Evolutionary conservation across 2,113 vertebrate genomes (phyloP).

Genomic region (Trogon melanurus): DNA sequence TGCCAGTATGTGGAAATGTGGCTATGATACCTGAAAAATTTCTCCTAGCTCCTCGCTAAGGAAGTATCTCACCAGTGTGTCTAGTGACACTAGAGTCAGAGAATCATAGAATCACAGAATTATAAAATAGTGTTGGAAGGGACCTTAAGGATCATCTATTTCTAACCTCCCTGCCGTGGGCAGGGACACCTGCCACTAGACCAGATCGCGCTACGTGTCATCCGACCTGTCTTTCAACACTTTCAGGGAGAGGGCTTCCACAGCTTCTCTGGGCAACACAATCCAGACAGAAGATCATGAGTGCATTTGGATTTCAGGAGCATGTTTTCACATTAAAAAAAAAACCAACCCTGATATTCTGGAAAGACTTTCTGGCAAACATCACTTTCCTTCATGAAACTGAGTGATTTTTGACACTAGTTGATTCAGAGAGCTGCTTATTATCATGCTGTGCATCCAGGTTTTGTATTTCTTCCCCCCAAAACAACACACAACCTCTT

Average conservation of each 20-base stretch:
- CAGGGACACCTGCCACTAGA: too few relatives aligned
- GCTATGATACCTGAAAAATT: not conserved
- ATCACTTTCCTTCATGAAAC: accelerated
- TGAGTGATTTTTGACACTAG: not conserved
- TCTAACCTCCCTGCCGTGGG: too few relatives aligned
- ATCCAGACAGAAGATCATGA: not conserved
- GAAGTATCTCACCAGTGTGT: not conserved
- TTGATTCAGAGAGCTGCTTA: not conserved
- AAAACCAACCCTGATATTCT: not conserved
- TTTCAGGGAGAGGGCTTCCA: too few relatives aligned
- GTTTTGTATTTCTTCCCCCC: not conserved
- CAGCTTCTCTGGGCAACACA: too few relatives aligned
- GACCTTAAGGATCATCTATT: too few relatives aligned
- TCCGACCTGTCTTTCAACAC: too few relatives aligned
- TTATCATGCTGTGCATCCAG: not conserved
- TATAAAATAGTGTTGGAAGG: too few relatives aligned
- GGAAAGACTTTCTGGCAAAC: not conserved
- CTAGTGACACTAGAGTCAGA: not conserved
- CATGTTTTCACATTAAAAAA: not conserved
- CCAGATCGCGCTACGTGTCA: too few relatives aligned
- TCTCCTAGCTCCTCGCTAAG: not conserved
- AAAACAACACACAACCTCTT: not conserved
- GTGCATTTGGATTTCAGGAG: accelerated
- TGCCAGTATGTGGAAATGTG: accelerated
- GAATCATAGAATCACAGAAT: too few relatives aligned